Percentiles rank a stretch among this genome's conserved stretches.
Evolutionary conservation across 2,888 invertebrate species (phyloP).

Genomic region (Drosophila cognata): DNA sequence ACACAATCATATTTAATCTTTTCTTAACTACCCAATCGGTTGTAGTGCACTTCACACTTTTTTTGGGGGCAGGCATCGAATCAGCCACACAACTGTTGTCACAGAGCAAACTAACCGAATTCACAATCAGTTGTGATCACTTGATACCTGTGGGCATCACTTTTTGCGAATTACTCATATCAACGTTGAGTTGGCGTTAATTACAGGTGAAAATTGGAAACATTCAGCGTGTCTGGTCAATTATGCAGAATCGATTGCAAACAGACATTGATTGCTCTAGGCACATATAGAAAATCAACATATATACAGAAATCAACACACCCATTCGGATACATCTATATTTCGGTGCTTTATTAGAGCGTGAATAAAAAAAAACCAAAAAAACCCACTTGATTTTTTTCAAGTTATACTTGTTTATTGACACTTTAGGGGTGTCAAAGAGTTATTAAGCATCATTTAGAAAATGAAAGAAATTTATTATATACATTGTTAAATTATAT

Average conservation of each 20-base stretch:
- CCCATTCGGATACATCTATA: slow-evolving; percentile 41
- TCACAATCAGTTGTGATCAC: slow-evolving; percentile 47
- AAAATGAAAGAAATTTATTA: background rate
- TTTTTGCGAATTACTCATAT: slow-evolving; percentile 63
- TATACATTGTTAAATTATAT: background rate
- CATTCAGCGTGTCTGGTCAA: slow-evolving; percentile 70
- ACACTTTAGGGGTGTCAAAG: background rate
- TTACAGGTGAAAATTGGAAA: slow-evolving; percentile 78
- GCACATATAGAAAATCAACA: slow-evolving; percentile 2
- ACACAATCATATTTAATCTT: background rate
- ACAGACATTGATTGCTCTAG: slow-evolving; percentile 40
- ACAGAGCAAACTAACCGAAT: slow-evolving; percentile 29
- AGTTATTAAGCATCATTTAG: background rate
- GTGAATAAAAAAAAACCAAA: slow-evolving; percentile 57
- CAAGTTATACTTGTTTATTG: slow-evolving; percentile 32
- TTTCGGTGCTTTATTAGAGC: slow-evolving; percentile 73
- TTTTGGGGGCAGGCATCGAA: slow-evolving; percentile 19
- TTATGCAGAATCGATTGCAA: slow-evolving; percentile 70
- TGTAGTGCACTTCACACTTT: background rate
- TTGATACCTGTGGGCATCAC: slow-evolving; percentile 64
- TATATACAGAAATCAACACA: slow-evolving; percentile 4
- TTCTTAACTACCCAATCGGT: background rate
- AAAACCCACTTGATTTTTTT: slow-evolving; percentile 34
- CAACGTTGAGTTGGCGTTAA: slow-evolving; percentile 63
- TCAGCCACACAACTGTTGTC: slow-evolving; percentile 33